Conservation (phyloP, 2,113 vertebrate genomes). For the Petrocephalus zakoni region DNA sequence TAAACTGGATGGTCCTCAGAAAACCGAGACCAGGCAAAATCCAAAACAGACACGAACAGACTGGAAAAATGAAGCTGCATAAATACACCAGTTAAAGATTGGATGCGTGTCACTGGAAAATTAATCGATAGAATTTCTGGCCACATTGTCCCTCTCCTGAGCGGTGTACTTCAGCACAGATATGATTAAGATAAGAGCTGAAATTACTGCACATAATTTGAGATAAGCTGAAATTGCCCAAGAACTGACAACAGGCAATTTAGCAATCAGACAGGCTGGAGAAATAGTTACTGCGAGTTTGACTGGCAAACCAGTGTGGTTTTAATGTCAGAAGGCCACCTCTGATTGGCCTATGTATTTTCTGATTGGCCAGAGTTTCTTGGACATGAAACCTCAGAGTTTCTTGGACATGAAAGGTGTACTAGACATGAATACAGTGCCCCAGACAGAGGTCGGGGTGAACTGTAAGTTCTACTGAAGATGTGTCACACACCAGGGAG, state of each 20-base stretch:
- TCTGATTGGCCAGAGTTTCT: background rate
- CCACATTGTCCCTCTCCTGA: background rate
- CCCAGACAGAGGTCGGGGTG: background rate
- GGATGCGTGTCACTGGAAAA: background rate
- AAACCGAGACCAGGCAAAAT: background rate
- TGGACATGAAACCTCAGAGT: background rate
- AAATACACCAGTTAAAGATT: background rate
- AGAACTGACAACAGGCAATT: background rate
- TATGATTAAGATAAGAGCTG: conserved; percentile 13
- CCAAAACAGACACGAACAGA: background rate
- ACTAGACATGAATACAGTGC: background rate
- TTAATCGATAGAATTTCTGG: background rate
- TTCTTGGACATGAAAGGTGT: background rate
- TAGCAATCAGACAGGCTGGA: background rate
- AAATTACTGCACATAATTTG: background rate
- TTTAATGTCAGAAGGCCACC: background rate
- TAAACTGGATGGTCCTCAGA: background rate
- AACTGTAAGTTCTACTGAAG: background rate
- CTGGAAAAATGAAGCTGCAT: background rate
- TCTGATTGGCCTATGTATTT: background rate
- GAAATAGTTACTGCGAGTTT: background rate
- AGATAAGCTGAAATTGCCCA: conserved; percentile 6
- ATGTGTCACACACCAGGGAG: background rate
- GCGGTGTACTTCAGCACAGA: background rate
- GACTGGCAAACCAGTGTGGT: background rate